Evolutionary conservation across 2,113 vertebrate species (phyloP).

Genomic region (Callocephalon fimbriatum): DNA sequence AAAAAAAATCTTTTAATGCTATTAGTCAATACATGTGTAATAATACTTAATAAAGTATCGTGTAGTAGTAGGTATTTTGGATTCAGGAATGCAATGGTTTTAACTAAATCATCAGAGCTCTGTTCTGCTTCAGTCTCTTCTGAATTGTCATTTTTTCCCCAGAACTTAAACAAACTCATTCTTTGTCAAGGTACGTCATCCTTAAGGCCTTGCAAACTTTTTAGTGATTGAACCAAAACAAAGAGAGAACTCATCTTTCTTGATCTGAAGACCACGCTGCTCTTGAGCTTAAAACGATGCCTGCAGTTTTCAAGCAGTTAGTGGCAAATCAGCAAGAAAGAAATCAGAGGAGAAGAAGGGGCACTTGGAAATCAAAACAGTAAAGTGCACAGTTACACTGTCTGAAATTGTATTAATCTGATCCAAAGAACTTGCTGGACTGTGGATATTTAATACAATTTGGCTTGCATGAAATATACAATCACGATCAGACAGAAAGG

Average conservation of each 20-base stretch:
- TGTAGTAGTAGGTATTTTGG: conserved; percentile 41
- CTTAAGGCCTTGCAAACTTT: conserved; percentile 72
- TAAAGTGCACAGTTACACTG: conserved; percentile 80
- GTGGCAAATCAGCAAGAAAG: conserved; percentile 63
- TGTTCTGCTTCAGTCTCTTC: conserved; percentile 37
- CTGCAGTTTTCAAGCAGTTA: conserved; percentile 61
- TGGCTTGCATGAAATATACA: conserved; percentile 77
- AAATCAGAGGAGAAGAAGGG: conserved; percentile 29
- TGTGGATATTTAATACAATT: conserved; percentile 78
- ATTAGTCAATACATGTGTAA: conserved; percentile 72
- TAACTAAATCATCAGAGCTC: conserved; percentile 35
- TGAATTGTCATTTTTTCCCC: not conserved
- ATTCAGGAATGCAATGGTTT: conserved; percentile 61
- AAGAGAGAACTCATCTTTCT: conserved; percentile 65
- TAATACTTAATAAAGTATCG: conserved; percentile 76
- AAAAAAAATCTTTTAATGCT: conserved; percentile 69
- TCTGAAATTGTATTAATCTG: conserved; percentile 77
- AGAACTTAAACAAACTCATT: conserved; percentile 67
- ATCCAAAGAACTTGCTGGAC: conserved; percentile 69
- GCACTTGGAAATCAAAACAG: conserved; percentile 58
- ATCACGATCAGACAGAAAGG: conserved; percentile 76
- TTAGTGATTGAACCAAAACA: conserved; percentile 62
- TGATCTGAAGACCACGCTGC: conserved; percentile 50
- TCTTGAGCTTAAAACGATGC: conserved; percentile 49
- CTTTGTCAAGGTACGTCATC: conserved; percentile 41